Conservation (phyloP, 2,797 vertebrate genomes). For the Fringilla coelebs region DNA sequence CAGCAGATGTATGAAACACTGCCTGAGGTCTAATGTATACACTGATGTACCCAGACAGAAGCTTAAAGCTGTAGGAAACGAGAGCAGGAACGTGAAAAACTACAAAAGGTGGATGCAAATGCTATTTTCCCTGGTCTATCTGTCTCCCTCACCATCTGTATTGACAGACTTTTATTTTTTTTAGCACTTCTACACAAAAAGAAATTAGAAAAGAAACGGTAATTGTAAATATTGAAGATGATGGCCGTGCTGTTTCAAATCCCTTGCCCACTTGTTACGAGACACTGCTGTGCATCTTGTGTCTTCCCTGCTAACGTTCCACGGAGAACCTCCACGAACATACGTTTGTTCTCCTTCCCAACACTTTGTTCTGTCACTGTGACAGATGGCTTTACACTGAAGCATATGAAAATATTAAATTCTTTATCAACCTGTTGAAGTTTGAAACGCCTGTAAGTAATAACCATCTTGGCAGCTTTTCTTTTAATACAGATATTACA, state of each 20-base stretch:
- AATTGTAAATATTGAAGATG: constrained; percentile 18
- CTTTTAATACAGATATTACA: neutral
- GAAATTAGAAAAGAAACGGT: constrained; percentile 33
- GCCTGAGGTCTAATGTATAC: neutral
- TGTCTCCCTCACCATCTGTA: constrained; percentile 48
- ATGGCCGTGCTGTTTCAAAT: neutral
- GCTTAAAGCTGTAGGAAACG: neutral
- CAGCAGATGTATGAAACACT: neutral
- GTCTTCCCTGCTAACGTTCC: constrained; percentile 43
- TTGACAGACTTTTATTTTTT: constrained; percentile 28
- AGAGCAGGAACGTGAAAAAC: neutral
- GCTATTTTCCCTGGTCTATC: neutral
- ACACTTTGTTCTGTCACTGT: constrained; percentile 59
- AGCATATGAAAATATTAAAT: constrained; percentile 77
- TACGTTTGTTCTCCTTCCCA: constrained; percentile 63
- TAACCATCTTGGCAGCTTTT: neutral
- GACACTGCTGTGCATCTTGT: neutral
- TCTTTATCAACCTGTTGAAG: constrained; percentile 59
- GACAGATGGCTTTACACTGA: constrained; percentile 74
- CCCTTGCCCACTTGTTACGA: constrained; percentile 12
- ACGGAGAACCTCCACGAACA: constrained; percentile 64
- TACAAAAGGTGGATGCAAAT: constrained; percentile 12
- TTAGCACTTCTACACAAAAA: constrained; percentile 4
- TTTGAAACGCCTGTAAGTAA: constrained; percentile 35
- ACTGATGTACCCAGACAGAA: neutral